Evolutionary conservation across 2,113 vertebrate genomes (phyloP).

Genomic region (Pungitius pungitius): DNA sequence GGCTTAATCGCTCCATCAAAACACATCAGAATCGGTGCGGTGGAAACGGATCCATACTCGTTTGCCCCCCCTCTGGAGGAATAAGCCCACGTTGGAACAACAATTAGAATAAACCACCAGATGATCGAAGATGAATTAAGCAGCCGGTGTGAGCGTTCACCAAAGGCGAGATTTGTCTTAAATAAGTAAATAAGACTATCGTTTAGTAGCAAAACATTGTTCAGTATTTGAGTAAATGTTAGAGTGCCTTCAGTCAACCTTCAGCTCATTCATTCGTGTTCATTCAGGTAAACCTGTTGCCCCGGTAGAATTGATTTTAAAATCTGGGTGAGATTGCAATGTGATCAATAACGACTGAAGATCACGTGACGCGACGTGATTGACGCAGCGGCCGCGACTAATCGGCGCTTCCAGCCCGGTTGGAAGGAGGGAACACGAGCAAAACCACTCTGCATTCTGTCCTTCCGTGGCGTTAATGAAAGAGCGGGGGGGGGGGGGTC

Average conservation of each 20-base stretch:
- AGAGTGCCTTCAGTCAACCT: not conserved
- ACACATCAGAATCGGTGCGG: conserved; percentile 23
- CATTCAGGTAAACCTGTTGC: not conserved
- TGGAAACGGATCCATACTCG: conserved; percentile 51
- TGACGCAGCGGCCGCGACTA: too few species aligned
- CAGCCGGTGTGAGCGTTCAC: too few species aligned
- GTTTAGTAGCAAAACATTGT: not conserved
- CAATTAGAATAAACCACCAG: conserved; percentile 61
- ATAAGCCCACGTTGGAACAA: conserved; percentile 46
- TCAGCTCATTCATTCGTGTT: too few species aligned
- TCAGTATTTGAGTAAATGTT: not conserved
- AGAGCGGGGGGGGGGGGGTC: not conserved
- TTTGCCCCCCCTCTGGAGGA: conserved; percentile 45
- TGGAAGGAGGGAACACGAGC: too few species aligned
- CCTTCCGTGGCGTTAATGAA: too few species aligned
- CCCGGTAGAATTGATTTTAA: not conserved
- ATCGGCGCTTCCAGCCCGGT: too few species aligned
- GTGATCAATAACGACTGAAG: not conserved
- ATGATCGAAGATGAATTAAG: conserved; percentile 75
- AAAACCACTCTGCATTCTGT: too few species aligned
- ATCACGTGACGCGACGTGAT: too few species aligned
- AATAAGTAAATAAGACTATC: too few species aligned
- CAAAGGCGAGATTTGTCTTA: too few species aligned
- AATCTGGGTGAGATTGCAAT: not conserved
- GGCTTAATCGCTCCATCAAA: conserved; percentile 34